Base-by-base conservation (phyloP, 2,797 vertebrate genomes). In the Chelidonichthys spinosus region DNA sequence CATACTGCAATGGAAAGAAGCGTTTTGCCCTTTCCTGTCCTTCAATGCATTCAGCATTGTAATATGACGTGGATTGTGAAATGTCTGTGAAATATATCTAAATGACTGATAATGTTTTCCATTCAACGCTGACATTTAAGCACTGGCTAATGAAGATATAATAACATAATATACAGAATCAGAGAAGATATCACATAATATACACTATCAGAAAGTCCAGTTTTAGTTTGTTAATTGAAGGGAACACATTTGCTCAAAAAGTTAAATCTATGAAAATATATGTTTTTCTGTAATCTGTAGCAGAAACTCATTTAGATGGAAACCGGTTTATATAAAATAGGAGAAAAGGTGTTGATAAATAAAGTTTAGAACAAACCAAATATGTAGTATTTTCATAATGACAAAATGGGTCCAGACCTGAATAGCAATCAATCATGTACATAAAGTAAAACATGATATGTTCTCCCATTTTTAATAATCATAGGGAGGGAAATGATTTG, bases 11-110 rank as follows among this genome's bases (percentile, higher is more conserved):
- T 17, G 35, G 5, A 64, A 53, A 68, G 33, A n/a, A n/a, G 2
- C 49, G 10, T 47, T 55, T 37, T 74, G 76, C 40, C 56, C 55
- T 81, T 43, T 18, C 39, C 14, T 63, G 70, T 60, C 70, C 72
- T 87, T 85, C 65, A 66, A 72, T 50, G 65, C 63, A 8, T 37
- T 71, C 66, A 63, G 60, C 40, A 39, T 11, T 73, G 4, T 18
- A 55, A 46, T 39, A 36, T 0, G 0, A 39, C 36, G 10, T 76
- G 8, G 7, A 62, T 25, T 62, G 25, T 32, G 5, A 58, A 25
- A 25, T 25, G 25, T 25, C 25, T 25, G 25, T 25, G 25, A 25
- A 25, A 25, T 25, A 25, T 25, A 25, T 25, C 25, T 25, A 25
- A 25, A 25, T 25, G 25, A 25, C 25, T 25, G 25, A 25, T 25